Base-by-base conservation (phyloP, 1,140 invertebrate species). In the Ceratina calcarata region DNA sequence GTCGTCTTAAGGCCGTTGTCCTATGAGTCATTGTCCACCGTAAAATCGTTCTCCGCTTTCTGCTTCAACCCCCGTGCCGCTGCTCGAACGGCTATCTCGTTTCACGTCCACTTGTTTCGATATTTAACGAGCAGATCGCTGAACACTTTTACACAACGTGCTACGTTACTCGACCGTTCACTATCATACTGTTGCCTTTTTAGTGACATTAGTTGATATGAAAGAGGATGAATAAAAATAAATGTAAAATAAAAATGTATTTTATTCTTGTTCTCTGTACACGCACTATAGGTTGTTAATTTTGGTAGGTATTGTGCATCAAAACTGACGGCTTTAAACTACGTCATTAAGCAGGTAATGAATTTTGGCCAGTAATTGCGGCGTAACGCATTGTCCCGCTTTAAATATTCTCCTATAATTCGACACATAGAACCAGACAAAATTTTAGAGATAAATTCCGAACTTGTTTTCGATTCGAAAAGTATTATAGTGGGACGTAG, bases 1-100 rank as follows among this genome's bases (percentile, higher is more conserved):
- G 76, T 71, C 75, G 75, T 70, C 49, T 49, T 71, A 78, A 78
- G 76, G 76, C 68, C 76, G 76, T 78, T 78, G 76, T 78, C 76
- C 76, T 78, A 78, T 72, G 76, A 78, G 76, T 78, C 76, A 78
- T 78, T 78, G 75, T 78, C 67, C 75, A 76, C 73, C 53, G 18
- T 61, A 60, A 68, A 78, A 78, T 78, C 64, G 60, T 64, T 53
- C 61, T 24, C 67, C 49, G 13, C 58, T 62, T 24, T 64, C 15
- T 27, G 3, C 58, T 55, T 66, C 55, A 78, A 78, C 49, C 76
- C 76, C 16, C 18, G 32, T 37, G 32, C 53, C 58, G 24, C 24
- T 57, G 24, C 58, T 37, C 66, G 53, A 24, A 24, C 1, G 18
- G 20, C n/a, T 13, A 45, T 18, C 67, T n/a, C 0, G 62, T 62